Evolutionary conservation across 2,797 vertebrate species (phyloP), one percentile per base, ranked within the genome.

Genomic region (Trematomus bernacchii): DNA sequence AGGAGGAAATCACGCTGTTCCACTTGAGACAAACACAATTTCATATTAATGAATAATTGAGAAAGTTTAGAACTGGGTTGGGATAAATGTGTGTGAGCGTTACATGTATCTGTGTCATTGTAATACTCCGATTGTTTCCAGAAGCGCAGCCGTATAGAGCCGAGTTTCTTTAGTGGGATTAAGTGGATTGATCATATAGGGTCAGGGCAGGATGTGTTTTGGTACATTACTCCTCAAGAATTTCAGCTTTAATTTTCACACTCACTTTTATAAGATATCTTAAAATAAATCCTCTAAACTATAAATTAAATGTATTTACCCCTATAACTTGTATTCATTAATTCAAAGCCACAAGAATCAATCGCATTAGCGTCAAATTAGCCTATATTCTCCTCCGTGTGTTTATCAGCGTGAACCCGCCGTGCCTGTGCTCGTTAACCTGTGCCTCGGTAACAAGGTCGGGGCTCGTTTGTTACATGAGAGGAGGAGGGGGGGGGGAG

Each of bases 41-140:
- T 95, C 91, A 92, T 91, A 93, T 92, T 92, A 93, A 94, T 95
- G 94, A 95, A 95, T 95, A 94, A 95, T 95, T 95, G 92, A 95
- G 89, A 93, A 91, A 93, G 91, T 91, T 94, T 90, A 87, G 88
- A 94, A 93, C 88, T 93, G 86, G 91, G 92, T 90, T 93, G 92
- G 66, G 85, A 91, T 88, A 82, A 85, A 83, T 83, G 90, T 85
- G 87, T 30, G 40, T 18, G 76, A 85, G 87, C 48, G 80, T 89
- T 87, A 85, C 86, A 85, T 89, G 89, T 92, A 93, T 92, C 89
- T 94, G 89, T 94, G 92, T 92, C 92, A 92, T 68, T 73, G 82
- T 85, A 79, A 88, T 77, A 67, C 90, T 87, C 50, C n/a, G 76
- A 83, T 83, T 86, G 85, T 90, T 90, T 91, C 76, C 77, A 88